Evolutionary conservation across 2,797 vertebrate species (phyloP), one percentile per base, ranked within the genome.

Genomic region (Podarcis siculus): DNA sequence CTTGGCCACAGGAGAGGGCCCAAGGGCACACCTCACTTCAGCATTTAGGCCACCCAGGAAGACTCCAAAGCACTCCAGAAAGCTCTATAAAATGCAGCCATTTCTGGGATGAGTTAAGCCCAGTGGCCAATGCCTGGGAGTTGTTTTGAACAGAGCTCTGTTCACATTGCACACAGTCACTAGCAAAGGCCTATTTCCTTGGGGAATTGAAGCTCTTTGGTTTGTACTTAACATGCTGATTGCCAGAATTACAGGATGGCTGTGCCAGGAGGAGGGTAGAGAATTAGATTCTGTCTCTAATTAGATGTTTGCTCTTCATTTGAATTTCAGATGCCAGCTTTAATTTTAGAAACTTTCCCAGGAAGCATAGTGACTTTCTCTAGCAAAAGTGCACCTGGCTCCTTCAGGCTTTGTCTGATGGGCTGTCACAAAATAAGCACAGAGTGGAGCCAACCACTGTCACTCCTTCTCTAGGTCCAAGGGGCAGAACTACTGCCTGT

Each of bases 301-400:
- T 97, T 97, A 97, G 96, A 97, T 96, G 95, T 95, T 97, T 92
- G 94, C 88, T 96, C 96, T 95, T 96, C 95, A 97, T 97, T 96
- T 97, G 97, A 97, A 97, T 97, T 97, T 97, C 95, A 97, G 96
- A 97, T 96, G 94, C 90, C 88, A 82, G 95, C 91, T 96, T 97
- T 97, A 97, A 97, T 97, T 97, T 97, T 97, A 97, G 97, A 94
- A 95, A 95, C 91, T 96, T 97, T 87, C 87, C 90, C 87, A 93
- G 93, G 94, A 95, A 94, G 93, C 21, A 39, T 75, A 64, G 93
- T 83, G 4, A 95, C 95, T 94, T 95, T 94, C 94, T 92, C 92
- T 91, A 90, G 92, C 90, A 92, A 89, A 92, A 88, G 90, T 86
- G 91, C 95, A 95, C 95, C 94, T 55, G 95, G 89, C 92, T 93